Conservation (phyloP, 1,140 invertebrate genomes). For the Aricia agestis region DNA sequence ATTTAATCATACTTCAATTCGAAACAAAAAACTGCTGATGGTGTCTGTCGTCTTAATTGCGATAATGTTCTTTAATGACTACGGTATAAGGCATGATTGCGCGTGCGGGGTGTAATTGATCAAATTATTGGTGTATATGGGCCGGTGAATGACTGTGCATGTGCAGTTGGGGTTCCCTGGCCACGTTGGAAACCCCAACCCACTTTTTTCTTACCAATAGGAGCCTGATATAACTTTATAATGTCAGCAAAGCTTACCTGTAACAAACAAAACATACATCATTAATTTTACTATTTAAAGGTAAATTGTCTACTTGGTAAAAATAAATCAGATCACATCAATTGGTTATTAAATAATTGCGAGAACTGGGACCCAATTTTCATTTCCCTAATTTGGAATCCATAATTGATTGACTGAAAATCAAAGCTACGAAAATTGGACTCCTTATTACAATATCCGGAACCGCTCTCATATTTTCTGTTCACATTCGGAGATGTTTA, state of each 20-base stretch:
- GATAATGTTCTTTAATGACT: conserved; percentile 32
- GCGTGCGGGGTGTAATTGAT: conserved; percentile 6
- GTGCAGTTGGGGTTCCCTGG: conserved; percentile 3
- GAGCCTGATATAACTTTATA: not conserved
- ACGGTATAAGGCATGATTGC: conserved; percentile 24
- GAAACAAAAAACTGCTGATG: not conserved
- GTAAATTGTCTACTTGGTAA: too few species aligned
- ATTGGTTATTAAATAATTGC: too few species aligned
- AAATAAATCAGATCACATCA: too few species aligned
- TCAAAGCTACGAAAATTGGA: too few species aligned
- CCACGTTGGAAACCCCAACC: not conserved
- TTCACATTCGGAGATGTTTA: not conserved
- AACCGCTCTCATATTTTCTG: not conserved
- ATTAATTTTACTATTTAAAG: not conserved
- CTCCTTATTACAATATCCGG: not conserved
- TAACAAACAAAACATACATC: not conserved
- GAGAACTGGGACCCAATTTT: too few species aligned
- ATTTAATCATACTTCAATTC: not conserved
- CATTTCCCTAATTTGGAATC: too few species aligned
- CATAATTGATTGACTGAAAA: too few species aligned
- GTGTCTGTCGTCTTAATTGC: conserved; percentile 23
- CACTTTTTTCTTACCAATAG: not conserved
- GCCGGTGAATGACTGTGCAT: not conserved
- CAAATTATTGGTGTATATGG: conserved; percentile 11
- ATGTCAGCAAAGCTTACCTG: not conserved